phyloP scores from a whole-genome alignment of 2,113 vertebrate species.

The Podocnemis expansa region DNA sequence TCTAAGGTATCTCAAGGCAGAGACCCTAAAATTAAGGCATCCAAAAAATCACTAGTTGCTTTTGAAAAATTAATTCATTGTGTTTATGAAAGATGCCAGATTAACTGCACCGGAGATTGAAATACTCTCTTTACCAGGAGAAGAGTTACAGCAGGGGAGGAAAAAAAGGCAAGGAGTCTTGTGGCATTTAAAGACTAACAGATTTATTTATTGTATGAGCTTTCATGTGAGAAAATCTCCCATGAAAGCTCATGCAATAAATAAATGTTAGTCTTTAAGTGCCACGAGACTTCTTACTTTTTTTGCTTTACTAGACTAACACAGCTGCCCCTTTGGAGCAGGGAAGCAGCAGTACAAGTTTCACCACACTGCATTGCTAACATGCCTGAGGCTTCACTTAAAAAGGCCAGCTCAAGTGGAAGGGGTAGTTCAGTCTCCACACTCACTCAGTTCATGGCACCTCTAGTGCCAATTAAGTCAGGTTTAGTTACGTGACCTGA shows the following conservation, averaged over 20 bases:
- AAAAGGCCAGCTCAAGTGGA: background rate
- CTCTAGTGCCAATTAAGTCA: background rate
- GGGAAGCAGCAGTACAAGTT: background rate
- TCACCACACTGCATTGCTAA: background rate
- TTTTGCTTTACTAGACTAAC: too few species aligned
- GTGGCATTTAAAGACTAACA: too few species aligned
- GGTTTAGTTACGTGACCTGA: background rate
- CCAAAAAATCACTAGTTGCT: background rate
- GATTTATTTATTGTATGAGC: too few species aligned
- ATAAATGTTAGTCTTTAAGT: too few species aligned
- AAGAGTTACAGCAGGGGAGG: background rate
- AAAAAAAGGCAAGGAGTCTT: too few species aligned
- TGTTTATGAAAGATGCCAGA: background rate
- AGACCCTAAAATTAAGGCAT: background rate
- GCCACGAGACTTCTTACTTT: too few species aligned
- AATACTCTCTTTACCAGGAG: background rate
- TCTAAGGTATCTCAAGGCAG: fast-evolving
- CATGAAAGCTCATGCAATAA: too few species aligned
- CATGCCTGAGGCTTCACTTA: background rate
- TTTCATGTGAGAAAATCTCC: too few species aligned
- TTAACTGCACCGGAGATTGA: background rate
- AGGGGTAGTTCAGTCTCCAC: background rate
- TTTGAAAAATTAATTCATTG: background rate
- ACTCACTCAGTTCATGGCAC: background rate
- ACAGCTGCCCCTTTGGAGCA: too few species aligned